Conservation (phyloP, 2,797 vertebrate species). For the Bufotes viridis region DNA sequence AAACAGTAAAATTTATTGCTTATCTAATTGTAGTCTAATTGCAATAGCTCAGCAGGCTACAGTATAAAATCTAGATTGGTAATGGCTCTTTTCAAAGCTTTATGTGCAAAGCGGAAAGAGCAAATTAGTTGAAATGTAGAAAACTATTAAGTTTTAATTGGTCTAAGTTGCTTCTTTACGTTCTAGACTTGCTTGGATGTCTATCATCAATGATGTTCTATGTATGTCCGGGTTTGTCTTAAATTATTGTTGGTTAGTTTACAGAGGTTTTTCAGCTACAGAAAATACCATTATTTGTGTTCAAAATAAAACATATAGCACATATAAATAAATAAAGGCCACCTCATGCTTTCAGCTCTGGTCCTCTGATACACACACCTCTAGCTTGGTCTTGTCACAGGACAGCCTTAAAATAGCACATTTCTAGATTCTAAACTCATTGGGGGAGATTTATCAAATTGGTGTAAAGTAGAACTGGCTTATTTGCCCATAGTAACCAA, state of each 20-base stretch:
- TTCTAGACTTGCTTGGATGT: constrained; percentile 37
- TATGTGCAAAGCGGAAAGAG: constrained; percentile 74
- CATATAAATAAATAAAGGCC: too few species aligned
- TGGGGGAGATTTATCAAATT: too few species aligned
- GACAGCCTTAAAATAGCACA: too few species aligned
- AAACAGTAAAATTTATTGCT: constrained; percentile 54
- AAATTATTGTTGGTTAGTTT: background rate
- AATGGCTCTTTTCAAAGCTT: constrained; percentile 74
- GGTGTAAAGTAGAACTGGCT: too few species aligned
- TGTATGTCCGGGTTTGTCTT: constrained; percentile 3
- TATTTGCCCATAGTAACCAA: too few species aligned
- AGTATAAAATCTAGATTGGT: constrained; percentile 65
- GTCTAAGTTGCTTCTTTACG: constrained; percentile 66
- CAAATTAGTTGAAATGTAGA: constrained; percentile 73
- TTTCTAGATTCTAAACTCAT: too few species aligned
- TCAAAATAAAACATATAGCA: too few species aligned
- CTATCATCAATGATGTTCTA: constrained; percentile 45
- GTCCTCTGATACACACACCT: too few species aligned
- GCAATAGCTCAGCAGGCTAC: constrained; percentile 73
- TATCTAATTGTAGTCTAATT: constrained; percentile 79
- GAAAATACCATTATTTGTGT: too few species aligned
- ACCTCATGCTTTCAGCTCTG: too few species aligned
- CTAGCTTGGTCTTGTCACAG: too few species aligned
- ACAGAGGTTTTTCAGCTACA: background rate
- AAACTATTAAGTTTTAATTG: constrained; percentile 69